Conservation (phyloP, 2,113 vertebrate genomes). For the Hemibagrus wyckioides region DNA sequence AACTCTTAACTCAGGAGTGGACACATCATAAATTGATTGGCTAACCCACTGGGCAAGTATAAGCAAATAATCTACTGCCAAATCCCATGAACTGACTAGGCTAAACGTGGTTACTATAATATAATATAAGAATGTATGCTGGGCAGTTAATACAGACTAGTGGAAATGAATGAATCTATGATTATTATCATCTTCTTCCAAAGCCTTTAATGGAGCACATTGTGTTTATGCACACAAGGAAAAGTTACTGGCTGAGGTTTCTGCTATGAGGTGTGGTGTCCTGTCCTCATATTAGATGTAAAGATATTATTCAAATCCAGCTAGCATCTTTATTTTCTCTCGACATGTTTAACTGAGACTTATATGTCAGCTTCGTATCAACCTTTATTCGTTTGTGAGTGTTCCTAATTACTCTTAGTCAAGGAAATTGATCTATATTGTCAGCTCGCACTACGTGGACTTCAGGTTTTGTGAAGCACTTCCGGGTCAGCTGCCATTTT, state of each 20-base stretch:
- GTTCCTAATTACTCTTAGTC: not conserved
- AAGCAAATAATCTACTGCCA: not conserved
- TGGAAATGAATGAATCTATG: not conserved
- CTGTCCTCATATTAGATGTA: not conserved
- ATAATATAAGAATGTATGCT: not conserved
- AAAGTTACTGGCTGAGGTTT: not conserved
- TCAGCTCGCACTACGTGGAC: too few relatives aligned
- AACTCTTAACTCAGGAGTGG: not conserved
- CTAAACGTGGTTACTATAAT: not conserved
- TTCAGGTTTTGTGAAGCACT: too few relatives aligned
- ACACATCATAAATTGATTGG: not conserved
- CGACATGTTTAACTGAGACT: not conserved
- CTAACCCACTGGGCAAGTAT: not conserved
- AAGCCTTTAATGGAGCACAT: not conserved
- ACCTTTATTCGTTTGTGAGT: not conserved
- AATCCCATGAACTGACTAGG: not conserved
- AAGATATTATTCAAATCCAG: not conserved
- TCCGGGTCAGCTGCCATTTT: too few relatives aligned
- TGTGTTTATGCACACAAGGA: not conserved
- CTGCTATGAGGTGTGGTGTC: not conserved
- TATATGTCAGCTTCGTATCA: not conserved
- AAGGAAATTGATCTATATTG: not conserved
- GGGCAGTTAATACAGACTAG: not conserved
- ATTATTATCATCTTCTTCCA: not conserved
- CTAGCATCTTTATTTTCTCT: too few relatives aligned